These are phyloP conservation scores for Crotalus horridus DNA, from an alignment of 2,113 vertebrate genomes.

Conservation along the genomic window DNA sequence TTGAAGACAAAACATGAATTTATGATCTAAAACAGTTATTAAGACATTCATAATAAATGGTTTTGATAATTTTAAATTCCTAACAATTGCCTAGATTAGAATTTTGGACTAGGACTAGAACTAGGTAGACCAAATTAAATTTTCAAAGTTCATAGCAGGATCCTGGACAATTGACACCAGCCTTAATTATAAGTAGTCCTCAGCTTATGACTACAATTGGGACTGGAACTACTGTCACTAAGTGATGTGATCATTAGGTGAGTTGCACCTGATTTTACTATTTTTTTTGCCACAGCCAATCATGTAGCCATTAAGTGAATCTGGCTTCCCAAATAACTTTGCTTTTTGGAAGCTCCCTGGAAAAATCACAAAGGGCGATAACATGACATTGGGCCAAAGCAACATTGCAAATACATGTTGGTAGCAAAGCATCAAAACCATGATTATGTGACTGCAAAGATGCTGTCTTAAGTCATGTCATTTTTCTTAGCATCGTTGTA, in stretches of 20 bases:
- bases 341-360: not conserved
- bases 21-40: not conserved
- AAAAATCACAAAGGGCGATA: not conserved
- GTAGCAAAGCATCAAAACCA: not conserved
- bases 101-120: not conserved
- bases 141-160: not conserved
- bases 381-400: not conserved
- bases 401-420: not conserved
- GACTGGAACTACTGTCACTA: not conserved
- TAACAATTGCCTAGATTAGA: not conserved
- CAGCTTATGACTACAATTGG: not conserved
- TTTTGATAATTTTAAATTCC: not conserved
- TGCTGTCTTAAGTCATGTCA: not conserved
- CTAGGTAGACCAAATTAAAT: not conserved
- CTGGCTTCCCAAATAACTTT: not conserved
- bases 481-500: not conserved
- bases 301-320: not conserved
- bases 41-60: not conserved
- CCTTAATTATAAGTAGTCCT: not conserved
- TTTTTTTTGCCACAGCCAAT: not conserved
- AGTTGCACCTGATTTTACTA: not conserved
- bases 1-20: not conserved
- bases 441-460: not conserved
- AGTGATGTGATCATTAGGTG: not conserved
- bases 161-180: not conserved